Base-by-base conservation (phyloP, 2,888 invertebrate species). In the Keiferia lycopersicella region DNA sequence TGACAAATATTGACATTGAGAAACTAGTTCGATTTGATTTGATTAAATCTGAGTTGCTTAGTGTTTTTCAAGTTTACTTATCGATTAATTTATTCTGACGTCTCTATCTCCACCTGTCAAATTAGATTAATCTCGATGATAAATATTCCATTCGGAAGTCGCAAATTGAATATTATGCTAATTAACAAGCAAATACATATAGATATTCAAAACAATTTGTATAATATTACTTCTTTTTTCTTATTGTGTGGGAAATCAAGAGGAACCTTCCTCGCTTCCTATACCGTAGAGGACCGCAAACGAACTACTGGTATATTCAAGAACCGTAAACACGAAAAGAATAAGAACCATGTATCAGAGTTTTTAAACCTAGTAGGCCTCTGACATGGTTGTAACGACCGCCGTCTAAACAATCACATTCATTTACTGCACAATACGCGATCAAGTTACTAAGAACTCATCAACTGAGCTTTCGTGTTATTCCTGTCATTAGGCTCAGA, bases 1-100 rank as follows among this genome's bases (percentile, higher is more conserved):
- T 41, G 22, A 14, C 18, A 39, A 59, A 22, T 59, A 59, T 45
- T 60, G 45, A 45, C 60, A 45, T 60, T 60, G 60, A 30, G 26
- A 2, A 45, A 41, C 41, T 26, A 16, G 26, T 60, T 10, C 30
- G 34, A n/a, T 56, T 56, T 56, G 56, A 30, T 56, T 26, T 30
- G 59, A 59, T 41, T 11, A 22, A 45, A 22, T 60, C n/a, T 30
- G 45, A 26, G 10, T 60, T 60, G 11, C 18, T n/a, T 16, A 38
- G 4, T 20, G 16, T 38, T 38, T n/a, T 57, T 38, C 18, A 2
- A 39, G 14, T 58, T 30, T 39, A 34, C 34, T 34, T 34, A 39
- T 39, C 39, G 39, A 58, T 34, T 39, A 58, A 39, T 58, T 20
- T 38, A 12, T n/a, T 56, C n/a, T 7, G 56, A 56, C 56, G 30